Base-by-base conservation (phyloP, 2,888 invertebrate species). In the Dilophus febrilis region DNA sequence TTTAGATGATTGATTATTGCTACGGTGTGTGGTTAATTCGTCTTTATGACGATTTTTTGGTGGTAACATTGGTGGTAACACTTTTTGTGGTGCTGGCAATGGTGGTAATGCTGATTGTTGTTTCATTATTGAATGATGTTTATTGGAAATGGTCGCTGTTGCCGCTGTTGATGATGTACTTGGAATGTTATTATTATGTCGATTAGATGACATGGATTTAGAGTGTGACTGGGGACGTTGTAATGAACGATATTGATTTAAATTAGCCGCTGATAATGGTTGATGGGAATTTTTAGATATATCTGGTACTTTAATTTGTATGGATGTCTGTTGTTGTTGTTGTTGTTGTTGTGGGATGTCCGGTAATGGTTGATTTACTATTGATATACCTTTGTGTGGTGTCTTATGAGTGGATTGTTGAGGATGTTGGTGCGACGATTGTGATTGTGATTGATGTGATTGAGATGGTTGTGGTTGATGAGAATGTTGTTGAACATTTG, bases 211-310 rank as follows among this genome's bases (percentile, higher is more conserved):
- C n/a, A n/a, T n/a, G 4, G 12, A 19, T n/a, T 17, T 17, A 12
- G 12, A n/a, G 19, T 35, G 13, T 12, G 17, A 11, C 29, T 43
- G 42, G 17, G 72, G 72, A 0, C 72, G 61, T 49, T 72, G 72
- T 35, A 72, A 55, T 18, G 72, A 72, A 34, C 73, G 64, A 53
- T 73, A 73, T 48, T 73, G 71, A 28, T 61, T 59, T 6, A 72
- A 53, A 38, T 71, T 62, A 33, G 64, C 58, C 4, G 60, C 62
- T 41, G 59, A 61, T 19, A 63, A 47, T 16, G 61, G 61, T 46
- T 62, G 61, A 37, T 59, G 53, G 42, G 56, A 55, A 43, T 59
- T 61, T 48, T 61, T 61, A 3, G 60, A 51, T 39, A 49, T 47
- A 34, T 48, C 47, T 11, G 42, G 44, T 14, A 46, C 19, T 26